Base-by-base conservation (phyloP, 2,888 invertebrate genomes). In the Drosophila subsilvestris region DNA sequence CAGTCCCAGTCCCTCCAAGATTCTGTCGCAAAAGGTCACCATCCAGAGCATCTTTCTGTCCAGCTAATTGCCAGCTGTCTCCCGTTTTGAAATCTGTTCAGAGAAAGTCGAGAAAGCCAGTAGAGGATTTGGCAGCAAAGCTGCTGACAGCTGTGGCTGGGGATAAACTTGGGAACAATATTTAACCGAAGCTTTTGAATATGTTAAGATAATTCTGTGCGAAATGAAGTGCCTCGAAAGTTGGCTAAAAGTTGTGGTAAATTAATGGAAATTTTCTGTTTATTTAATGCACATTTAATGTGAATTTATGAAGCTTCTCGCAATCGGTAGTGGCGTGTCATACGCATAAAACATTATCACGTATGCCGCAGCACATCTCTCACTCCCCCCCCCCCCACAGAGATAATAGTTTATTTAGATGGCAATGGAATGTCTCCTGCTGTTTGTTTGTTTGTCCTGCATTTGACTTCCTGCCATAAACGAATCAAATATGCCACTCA, bases 401-500 rank as follows among this genome's bases (percentile, higher is more conserved):
- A 29, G 17, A 47, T 45, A 51, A 42, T 67, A 45, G 49, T 68
- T 67, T 67, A 57, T 47, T 50, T 47, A 20, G 12, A 45, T 51
- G 6, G 8, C 32, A 47, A 18, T 32, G 42, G 43, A 27, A 25
- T 10, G 49, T 25, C 22, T 22, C 17, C 27, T 50, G 43, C 12
- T n/a, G 54, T n/a, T 22, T 25, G 3, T n/a, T 20, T 25, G 3
- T 51, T 55, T 45, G 56, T 57, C 32, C 45, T 55, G 29, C 59
- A 55, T 20, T 63, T 55, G 47, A 25, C 55, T 66, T 29, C 43
- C 55, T 55, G 27, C 48, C 42, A 18, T 32, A 54, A 18, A 44
- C 32, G n/a, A 71, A 86, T 80, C 74, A 76, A 78, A 78, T 80
- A 84, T 86, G 83, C 85, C 78, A 75, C 74, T 68, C 81, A 73